phyloP scores from a whole-genome alignment of 1,140 invertebrate genomes.

The Drosophila bocqueti region DNA sequence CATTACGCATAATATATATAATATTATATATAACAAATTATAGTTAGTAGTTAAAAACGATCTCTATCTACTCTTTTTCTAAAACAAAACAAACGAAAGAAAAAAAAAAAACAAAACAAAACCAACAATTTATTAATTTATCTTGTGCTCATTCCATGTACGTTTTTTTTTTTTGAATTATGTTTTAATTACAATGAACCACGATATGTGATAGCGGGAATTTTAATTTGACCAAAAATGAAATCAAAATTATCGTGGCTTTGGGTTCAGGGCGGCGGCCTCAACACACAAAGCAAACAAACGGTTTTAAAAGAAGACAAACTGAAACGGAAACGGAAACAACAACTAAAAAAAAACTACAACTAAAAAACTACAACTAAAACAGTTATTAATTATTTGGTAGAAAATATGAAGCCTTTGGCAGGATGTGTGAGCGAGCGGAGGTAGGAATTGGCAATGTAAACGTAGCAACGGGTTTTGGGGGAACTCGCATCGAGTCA shows the following conservation, averaged over 20 bases:
- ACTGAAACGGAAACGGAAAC: slow-evolving; percentile 12
- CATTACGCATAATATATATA: slow-evolving; percentile 36
- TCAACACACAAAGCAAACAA: slow-evolving; percentile 45
- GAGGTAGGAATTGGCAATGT: slow-evolving; percentile 57
- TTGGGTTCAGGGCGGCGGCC: slow-evolving; percentile 49
- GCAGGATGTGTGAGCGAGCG: slow-evolving; percentile 52
- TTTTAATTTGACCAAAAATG: slow-evolving; percentile 78
- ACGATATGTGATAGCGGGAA: slow-evolving; percentile 77
- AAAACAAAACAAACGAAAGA: slow-evolving; percentile 53
- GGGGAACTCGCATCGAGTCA: slow-evolving; percentile 79
- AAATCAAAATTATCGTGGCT: slow-evolving; percentile 62
- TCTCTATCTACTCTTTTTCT: slow-evolving; percentile 76
- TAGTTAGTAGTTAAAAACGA: slow-evolving; percentile 76
- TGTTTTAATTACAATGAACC: slow-evolving; percentile 65
- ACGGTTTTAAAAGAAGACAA: slow-evolving; percentile 34
- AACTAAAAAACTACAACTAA: slow-evolving; percentile 21
- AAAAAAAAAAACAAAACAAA: slow-evolving; percentile 55
- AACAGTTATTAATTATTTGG: slow-evolving; percentile 62
- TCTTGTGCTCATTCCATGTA: slow-evolving; percentile 81
- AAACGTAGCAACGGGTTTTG: slow-evolving; percentile 56
- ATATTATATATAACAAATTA: slow-evolving; percentile 57
- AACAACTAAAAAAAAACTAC: not conserved
- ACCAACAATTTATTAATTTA: slow-evolving; percentile 75
- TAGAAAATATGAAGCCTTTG: slow-evolving; percentile 36
- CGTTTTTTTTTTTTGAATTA: slow-evolving; percentile 54